A percentile compares a stretch with the other conserved stretches of the same genome.
Conservation (phyloP, 92 coral and sea anemone species). For the Muricea muricata region DNA sequence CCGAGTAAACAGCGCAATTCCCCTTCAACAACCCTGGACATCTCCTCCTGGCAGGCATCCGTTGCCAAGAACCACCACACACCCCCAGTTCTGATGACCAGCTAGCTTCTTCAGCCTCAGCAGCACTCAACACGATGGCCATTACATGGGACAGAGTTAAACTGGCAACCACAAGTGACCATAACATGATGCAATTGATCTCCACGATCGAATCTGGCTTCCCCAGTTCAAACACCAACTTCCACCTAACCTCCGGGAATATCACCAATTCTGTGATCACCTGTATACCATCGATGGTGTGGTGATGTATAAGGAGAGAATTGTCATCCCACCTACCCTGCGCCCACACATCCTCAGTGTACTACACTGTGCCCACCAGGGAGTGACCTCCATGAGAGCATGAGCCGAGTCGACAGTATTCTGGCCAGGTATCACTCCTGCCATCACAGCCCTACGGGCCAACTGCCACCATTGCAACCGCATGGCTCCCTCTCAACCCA, state of each 20-base stretch:
- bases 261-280: slow-evolving; percentile 61
- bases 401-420: slow-evolving; percentile 32
- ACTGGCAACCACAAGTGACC: slow-evolving; percentile 12
- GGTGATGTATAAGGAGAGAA: slow-evolving; percentile 58
- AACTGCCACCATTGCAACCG: slow-evolving; percentile 10
- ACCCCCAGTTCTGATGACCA: neutral
- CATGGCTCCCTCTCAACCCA: slow-evolving; percentile 44
- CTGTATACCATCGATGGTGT: slow-evolving; percentile 56
- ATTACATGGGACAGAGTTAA: slow-evolving; percentile 3
- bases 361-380: slow-evolving; percentile 50
- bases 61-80: neutral
- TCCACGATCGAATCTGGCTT: slow-evolving; percentile 52
- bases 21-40: neutral
- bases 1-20: neutral
- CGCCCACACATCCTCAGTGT: neutral
- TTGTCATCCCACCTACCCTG: slow-evolving; percentile 52
- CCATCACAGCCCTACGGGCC: slow-evolving; percentile 5
- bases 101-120: neutral
- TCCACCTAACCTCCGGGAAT: slow-evolving; percentile 55
- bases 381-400: slow-evolving; percentile 43
- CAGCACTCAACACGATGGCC: neutral
- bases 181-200: neutral
- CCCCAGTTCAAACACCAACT: slow-evolving; percentile 56
- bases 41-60: neutral
- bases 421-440: slow-evolving; percentile 45